These are phyloP conservation scores for Pyrgilauda ruficollis DNA, from an alignment of 2,113 vertebrate genomes.

Conservation along the genomic window DNA sequence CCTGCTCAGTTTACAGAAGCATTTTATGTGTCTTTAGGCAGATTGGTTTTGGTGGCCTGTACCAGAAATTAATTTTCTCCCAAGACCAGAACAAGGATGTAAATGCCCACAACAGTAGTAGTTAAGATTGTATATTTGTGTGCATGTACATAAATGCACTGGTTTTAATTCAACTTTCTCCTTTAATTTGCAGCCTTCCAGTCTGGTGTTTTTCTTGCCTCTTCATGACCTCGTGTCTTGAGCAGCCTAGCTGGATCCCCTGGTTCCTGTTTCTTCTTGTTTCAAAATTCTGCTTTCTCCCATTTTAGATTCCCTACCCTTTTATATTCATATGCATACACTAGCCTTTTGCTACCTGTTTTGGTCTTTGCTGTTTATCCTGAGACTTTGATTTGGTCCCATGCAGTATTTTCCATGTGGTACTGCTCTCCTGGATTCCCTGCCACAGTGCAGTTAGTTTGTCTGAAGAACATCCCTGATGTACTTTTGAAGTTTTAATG, in stretches of 20 bases:
- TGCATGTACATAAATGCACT: not conserved
- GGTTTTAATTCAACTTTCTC: slow-evolving; percentile 64
- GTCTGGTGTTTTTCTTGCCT: slow-evolving; percentile 65
- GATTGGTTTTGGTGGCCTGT: not conserved
- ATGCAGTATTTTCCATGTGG: not conserved
- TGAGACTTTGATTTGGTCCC: not conserved
- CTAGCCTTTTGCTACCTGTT: not conserved
- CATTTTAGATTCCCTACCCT: not conserved
- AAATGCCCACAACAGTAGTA: not conserved
- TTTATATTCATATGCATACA: not conserved
- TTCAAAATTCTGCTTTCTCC: slow-evolving; percentile 25
- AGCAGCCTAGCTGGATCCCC: slow-evolving; percentile 60
- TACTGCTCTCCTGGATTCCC: not conserved
- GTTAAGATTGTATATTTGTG: slow-evolving; percentile 2
- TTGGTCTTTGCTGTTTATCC: not conserved
- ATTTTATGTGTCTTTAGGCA: not conserved
- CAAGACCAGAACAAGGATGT: not conserved
- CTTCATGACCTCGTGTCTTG: slow-evolving; percentile 61
- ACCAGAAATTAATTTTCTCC: not conserved
- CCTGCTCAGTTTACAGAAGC: not conserved
- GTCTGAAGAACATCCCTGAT: not conserved
- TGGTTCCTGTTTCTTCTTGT: slow-evolving; percentile 63
- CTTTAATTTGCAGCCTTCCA: slow-evolving; percentile 66
- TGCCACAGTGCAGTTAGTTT: not conserved
- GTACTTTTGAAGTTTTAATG: not conserved